These are phyloP conservation scores for Oryzias curvinotus DNA, from an alignment of 2,113 vertebrate genomes.

Conservation along the genomic window DNA sequence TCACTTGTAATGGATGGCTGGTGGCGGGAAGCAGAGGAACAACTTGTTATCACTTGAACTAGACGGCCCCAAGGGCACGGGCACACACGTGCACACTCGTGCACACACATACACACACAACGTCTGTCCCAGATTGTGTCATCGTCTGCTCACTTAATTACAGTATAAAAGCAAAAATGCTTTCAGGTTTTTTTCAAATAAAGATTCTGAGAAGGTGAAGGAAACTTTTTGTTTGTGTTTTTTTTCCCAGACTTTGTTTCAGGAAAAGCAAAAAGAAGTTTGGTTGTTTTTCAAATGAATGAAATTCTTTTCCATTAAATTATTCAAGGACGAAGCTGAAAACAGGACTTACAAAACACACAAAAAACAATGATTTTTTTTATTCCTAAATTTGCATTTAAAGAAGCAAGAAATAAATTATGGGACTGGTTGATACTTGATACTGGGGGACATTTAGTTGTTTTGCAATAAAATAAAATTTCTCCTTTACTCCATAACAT, in stretches of 20 bases:
- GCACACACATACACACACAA: background rate
- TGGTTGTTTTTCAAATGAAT: background rate
- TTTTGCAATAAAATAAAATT: too few species aligned
- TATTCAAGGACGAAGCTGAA: background rate
- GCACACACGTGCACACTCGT: background rate
- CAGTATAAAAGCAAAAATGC: background rate
- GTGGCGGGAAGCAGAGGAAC: constrained; percentile 26
- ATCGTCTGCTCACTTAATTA: background rate
- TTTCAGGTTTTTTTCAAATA: background rate
- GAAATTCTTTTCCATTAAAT: background rate
- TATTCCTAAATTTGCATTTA: background rate
- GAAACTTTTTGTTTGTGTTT: background rate
- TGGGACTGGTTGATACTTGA: too few species aligned
- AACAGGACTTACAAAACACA: background rate
- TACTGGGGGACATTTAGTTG: too few species aligned
- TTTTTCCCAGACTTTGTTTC: background rate
- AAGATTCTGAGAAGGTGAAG: background rate
- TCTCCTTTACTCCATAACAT: too few species aligned
- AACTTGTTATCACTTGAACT: constrained; percentile 50
- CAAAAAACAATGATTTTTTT: background rate
- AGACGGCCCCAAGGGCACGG: constrained; percentile 18
- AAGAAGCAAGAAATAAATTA: background rate
- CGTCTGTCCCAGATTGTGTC: background rate
- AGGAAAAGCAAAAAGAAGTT: background rate
- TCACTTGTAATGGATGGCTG: constrained; percentile 69